A percentile compares a stretch with the other conserved stretches of the same genome.
Evolutionary conservation across 2,797 vertebrate genomes (phyloP).

Genomic region (Halcyon badia): DNA sequence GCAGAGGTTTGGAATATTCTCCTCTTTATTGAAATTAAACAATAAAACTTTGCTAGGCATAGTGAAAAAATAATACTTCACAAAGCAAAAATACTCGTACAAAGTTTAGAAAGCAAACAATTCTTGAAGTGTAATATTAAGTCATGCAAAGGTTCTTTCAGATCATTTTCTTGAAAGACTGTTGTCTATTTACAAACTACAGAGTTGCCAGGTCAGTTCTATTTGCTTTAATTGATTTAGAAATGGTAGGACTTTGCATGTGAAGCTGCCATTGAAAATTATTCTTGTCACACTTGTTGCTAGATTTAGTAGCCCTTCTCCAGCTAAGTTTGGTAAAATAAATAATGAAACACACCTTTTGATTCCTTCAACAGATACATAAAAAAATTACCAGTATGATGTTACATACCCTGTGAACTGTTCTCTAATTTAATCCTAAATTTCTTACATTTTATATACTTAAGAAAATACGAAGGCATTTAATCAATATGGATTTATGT

Average conservation of each 20-base stretch:
- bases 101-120: background rate
- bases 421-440: background rate
- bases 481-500: background rate
- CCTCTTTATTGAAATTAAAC: background rate
- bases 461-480: background rate
- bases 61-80: background rate
- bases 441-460: background rate
- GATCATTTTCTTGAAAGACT: background rate
- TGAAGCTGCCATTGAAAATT: background rate
- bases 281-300: background rate
- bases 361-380: background rate
- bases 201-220: background rate
- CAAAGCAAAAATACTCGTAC: background rate
- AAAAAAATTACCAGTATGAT: accelerated
- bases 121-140: background rate
- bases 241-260: background rate
- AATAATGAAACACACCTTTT: background rate
- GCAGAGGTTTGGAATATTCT: background rate
- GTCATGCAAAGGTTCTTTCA: background rate
- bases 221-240: background rate
- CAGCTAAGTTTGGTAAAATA: background rate
- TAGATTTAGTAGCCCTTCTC: background rate
- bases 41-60: background rate
- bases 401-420: background rate
- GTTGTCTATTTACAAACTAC: background rate